A percentile compares a stretch with the other conserved stretches of the same genome.
These are phyloP conservation scores for Nerophis lumbriciformis DNA, from an alignment of 2,113 vertebrate species.

Conservation along the genomic window DNA sequence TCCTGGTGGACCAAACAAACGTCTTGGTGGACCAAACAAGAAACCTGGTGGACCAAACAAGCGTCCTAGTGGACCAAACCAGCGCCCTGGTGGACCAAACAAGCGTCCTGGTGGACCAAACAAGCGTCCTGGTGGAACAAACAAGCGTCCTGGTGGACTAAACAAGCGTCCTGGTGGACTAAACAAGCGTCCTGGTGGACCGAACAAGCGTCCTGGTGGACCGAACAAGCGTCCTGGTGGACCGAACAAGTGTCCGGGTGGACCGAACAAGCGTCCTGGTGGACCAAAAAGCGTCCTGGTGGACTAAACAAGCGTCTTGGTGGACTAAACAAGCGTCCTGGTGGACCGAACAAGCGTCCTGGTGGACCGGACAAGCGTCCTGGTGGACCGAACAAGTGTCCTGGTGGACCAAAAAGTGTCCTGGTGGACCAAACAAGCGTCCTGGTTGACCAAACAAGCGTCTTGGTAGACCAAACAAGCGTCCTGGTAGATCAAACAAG, in stretches of 20 bases:
- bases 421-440: slow-evolving; percentile 17
- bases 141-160: slow-evolving; percentile 13
- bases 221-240: too few species aligned
- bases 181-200: slow-evolving; percentile 18
- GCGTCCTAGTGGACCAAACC: too few species aligned
- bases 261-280: slow-evolving; percentile 17
- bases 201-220: too few species aligned
- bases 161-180: slow-evolving; percentile 16
- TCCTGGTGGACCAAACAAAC: slow-evolving; percentile 19
- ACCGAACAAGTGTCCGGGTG: slow-evolving; percentile 16
- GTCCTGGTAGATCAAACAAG: too few species aligned
- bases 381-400: slow-evolving; percentile 15
- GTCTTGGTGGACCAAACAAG: slow-evolving; percentile 17
- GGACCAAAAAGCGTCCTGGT: slow-evolving; percentile 22
- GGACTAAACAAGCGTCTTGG: slow-evolving; percentile 18
- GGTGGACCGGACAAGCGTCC: too few species aligned
- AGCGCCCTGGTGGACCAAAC: slow-evolving; percentile 20
- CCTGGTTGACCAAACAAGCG: slow-evolving; percentile 17
- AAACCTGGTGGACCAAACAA: slow-evolving; percentile 19
- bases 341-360: slow-evolving; percentile 17
- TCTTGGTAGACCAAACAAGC: slow-evolving; percentile 17
- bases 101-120: slow-evolving; percentile 19
- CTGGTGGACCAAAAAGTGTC: too few species aligned
- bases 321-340: slow-evolving; percentile 19
- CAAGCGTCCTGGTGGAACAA: slow-evolving; percentile 11